Evolutionary conservation across 35 echinoderm and acorn worm species (phyloP), one percentile per base, ranked within the genome.

Genomic region (Chiridota heheva): DNA sequence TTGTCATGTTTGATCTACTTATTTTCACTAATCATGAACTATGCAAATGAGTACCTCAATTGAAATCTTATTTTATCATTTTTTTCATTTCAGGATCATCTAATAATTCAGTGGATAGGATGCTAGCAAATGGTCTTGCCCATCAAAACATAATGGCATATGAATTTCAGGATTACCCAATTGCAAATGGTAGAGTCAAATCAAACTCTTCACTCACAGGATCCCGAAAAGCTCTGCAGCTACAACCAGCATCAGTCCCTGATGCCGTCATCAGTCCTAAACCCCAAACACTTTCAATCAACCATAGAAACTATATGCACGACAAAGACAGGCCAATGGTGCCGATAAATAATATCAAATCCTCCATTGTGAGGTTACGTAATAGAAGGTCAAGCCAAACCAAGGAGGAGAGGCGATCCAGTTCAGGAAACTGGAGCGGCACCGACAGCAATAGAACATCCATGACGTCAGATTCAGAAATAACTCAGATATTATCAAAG

Each of bases 361-460:
- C 40, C 68, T 34, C 78, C 51, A 24, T 73, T 26, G 90, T 93
- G 10, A 67, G 37, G 40, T 63, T 93, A 82, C 85, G 90, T 44
- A 88, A 77, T 60, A 53, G 69, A 7, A 93, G 84, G 67, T 80
- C 85, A 42, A 60, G 59, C 75, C 32, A 34, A 12, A 81, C 61
- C 12, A 91, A 91, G 36, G 95, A 98, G 49, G 95, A 98, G 26
- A 76, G 95, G 15, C 80, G 83, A 46, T 98, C 95, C 4, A 98
- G 95, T 76, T 98, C 95, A 33, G 95, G 95, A 35, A 98, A 98
- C 76, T 98, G 95, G 95, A 95, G 91, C 31, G 91, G 86, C n/a
- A 89, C 86, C 3, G 91, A 89, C 65, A 92, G 89, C 47, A 92
- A 77, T 40, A 92, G 89, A 62, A 98, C 90, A 41, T 98, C 95